Evolutionary conservation across 2,888 invertebrate genomes (phyloP).

Genomic region (Habrosyne pyritoides): DNA sequence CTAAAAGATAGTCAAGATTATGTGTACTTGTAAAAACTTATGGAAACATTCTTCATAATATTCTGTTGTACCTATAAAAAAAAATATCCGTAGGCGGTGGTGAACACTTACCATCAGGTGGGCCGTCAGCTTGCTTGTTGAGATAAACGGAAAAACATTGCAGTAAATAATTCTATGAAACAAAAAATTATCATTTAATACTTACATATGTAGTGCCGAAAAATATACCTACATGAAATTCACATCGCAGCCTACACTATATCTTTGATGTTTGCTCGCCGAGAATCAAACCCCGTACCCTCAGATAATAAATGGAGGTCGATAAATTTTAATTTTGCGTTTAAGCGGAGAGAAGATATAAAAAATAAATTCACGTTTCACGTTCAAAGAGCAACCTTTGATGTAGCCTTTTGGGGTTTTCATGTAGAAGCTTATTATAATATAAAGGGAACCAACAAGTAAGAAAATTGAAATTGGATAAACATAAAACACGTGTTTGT

Average conservation of each 20-base stretch:
- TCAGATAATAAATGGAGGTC: not conserved
- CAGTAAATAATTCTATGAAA: no score
- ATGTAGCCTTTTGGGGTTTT: conserved; percentile 1
- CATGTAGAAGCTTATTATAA: conserved; percentile 1
- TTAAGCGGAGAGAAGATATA: not conserved
- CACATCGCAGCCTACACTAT: not conserved
- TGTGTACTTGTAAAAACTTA: no score
- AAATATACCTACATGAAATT: not conserved
- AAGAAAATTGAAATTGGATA: conserved; percentile 1
- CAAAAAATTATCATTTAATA: no score
- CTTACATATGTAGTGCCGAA: no score
- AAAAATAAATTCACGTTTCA: not conserved
- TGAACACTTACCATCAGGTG: no score
- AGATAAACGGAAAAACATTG: no score
- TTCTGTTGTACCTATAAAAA: no score
- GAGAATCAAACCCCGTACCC: not conserved
- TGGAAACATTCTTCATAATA: no score
- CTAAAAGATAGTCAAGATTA: no score
- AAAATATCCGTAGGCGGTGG: no score
- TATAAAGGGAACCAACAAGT: not conserved
- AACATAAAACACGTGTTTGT: not conserved
- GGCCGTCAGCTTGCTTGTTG: no score
- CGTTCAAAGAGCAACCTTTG: not conserved
- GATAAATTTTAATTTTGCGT: conserved; percentile 3
- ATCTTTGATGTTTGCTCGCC: not conserved